Percentiles rank a stretch among this genome's conserved stretches.
Evolutionary conservation across 2,113 vertebrate species (phyloP).

Genomic region (Anoplopoma fimbria): DNA sequence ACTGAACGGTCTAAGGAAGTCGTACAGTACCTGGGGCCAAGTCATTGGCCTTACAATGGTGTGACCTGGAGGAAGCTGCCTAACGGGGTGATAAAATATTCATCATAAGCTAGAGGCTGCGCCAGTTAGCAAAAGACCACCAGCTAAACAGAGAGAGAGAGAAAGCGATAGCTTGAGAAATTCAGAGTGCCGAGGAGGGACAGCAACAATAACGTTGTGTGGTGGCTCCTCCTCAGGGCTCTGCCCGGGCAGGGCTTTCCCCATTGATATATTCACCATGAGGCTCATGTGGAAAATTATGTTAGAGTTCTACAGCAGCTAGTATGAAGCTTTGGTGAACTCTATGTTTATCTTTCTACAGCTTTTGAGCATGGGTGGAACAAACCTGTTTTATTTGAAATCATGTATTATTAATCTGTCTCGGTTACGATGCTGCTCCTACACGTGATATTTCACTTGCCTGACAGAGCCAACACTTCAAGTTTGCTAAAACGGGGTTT

Average conservation of each 20-base stretch:
- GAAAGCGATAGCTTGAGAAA: background rate
- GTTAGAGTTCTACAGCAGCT: background rate
- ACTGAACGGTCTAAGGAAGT: background rate
- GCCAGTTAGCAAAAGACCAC: background rate
- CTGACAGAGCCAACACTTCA: background rate
- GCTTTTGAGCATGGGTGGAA: background rate
- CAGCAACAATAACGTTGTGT: background rate
- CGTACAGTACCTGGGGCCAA: background rate
- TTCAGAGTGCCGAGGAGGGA: background rate
- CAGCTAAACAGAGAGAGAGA: background rate
- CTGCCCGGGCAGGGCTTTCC: background rate
- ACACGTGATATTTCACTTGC: background rate
- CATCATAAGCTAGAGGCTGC: background rate
- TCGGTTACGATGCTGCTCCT: background rate
- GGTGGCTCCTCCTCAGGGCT: background rate
- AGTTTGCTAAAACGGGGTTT: too few relatives aligned
- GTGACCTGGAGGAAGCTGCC: background rate
- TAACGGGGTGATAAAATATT: background rate
- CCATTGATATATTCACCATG: background rate
- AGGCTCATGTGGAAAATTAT: background rate
- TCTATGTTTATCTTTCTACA: background rate
- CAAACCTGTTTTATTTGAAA: background rate
- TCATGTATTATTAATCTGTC: background rate
- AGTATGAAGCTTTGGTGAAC: background rate
- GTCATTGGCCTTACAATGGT: constrained; percentile 13